Evolutionary conservation across 2,113 vertebrate species (phyloP).

Genomic region (Oncorhynchus kisutch): DNA sequence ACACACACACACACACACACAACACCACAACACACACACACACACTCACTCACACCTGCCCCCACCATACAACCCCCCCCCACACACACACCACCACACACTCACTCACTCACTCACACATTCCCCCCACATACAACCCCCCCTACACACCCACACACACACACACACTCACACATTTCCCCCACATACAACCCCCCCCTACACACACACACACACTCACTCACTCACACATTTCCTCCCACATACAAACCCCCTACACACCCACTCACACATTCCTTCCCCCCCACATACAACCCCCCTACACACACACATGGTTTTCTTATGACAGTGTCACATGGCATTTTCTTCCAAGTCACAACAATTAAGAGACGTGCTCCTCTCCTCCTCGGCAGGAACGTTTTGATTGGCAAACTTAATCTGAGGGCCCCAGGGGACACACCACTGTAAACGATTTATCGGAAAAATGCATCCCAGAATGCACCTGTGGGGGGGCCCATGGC

Average conservation of each 20-base stretch:
- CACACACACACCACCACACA: too few species aligned
- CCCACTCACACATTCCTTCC: too few species aligned
- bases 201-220: constrained; percentile 23
- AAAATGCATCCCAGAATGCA: constrained; percentile 75
- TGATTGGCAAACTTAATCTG: constrained; percentile 79
- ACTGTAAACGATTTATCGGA: constrained; percentile 77
- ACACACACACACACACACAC: too few species aligned
- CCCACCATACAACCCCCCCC: too few species aligned
- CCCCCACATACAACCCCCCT: constrained; percentile 26
- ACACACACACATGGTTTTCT: constrained; percentile 38
- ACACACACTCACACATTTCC: background rate
- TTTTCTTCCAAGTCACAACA: constrained; percentile 71
- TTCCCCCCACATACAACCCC: too few species aligned
- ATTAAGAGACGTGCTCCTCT: constrained; percentile 54
- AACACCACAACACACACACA: too few species aligned
- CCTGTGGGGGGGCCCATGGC: constrained; percentile 67
- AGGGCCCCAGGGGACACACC: constrained; percentile 61
- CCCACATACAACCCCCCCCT: too few species aligned
- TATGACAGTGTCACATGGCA: constrained; percentile 60
- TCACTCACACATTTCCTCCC: too few species aligned
- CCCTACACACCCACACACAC: too few species aligned
- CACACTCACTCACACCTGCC: too few species aligned
- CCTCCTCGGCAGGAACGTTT: constrained; percentile 42
- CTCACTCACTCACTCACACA: too few species aligned
- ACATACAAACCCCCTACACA: too few species aligned